phyloP scores from a whole-genome alignment of 2,113 vertebrate genomes.

The Albula glossodonta region DNA sequence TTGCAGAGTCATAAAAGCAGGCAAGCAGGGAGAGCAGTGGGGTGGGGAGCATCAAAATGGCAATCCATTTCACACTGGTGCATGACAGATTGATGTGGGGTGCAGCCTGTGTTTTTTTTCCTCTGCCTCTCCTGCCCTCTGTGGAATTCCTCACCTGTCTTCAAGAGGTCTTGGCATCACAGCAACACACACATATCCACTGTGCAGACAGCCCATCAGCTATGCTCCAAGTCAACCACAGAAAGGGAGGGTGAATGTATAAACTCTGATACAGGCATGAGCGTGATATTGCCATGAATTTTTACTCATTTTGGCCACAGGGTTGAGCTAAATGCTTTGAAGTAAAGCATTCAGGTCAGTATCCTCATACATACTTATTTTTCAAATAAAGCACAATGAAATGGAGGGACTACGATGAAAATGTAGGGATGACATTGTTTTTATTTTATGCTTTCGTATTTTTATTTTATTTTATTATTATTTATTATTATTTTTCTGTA shows the following conservation, averaged over 20 bases:
- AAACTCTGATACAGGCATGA: not conserved
- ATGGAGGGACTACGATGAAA: not conserved
- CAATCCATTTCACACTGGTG: not conserved
- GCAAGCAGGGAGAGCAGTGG: not conserved
- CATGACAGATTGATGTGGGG: conserved; percentile 7
- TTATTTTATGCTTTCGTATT: too few species aligned
- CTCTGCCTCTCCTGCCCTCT: not conserved
- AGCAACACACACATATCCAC: not conserved
- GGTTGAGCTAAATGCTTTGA: not conserved
- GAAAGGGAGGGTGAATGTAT: not conserved
- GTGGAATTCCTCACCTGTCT: not conserved
- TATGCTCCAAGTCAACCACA: not conserved
- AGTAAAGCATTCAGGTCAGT: not conserved
- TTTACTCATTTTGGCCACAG: not conserved
- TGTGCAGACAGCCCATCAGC: not conserved
- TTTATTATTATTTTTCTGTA: not conserved
- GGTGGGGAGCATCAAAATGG: not conserved
- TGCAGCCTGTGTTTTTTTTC: not conserved
- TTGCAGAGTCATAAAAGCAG: not conserved
- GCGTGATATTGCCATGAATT: not conserved
- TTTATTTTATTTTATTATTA: too few species aligned
- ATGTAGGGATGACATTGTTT: too few species aligned
- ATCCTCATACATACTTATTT: not conserved
- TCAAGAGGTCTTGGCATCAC: not conserved
- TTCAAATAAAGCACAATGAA: not conserved